Base-by-base conservation (phyloP, 2,113 vertebrate genomes). In the Onychostoma macrolepis region DNA sequence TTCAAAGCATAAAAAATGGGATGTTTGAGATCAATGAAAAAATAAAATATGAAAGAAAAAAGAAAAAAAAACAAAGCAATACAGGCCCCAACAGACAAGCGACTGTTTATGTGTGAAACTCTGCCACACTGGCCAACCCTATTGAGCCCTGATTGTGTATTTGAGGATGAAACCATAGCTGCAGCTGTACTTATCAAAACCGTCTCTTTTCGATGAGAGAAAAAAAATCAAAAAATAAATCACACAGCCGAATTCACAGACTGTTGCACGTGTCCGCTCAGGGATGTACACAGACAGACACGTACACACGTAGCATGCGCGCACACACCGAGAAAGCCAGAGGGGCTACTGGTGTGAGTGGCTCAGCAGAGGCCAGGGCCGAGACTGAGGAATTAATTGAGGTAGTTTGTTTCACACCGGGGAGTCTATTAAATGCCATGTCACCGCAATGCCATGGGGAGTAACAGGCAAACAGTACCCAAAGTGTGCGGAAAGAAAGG, bases 381-480 rank as follows among this genome's bases (percentile, higher is more conserved):
- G 83, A 91, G 93, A 91, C 89, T 53, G 91, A 94, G 91, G 93
- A 94, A 94, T 95, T 95, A 94, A 95, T 94, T 94, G 94, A 94
- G 92, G 94, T 94, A 94, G 93, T 95, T 95, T 95, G 94, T 94
- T 95, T 94, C 94, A 94, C 93, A 92, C 91, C 90, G 84, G 92
- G 93, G 90, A 94, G 93, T 94, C 94, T 93, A 95, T 95, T 95
- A 94, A 94, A 94, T 94, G 93, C 93, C 93, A 94, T 94, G 94
- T 95, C 94, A 94, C 94, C 90, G 90, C 88, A 90, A 91, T 91
- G 92, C 93, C 92, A 93, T 87, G 80, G 93, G 93, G 93, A 94
- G 92, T 89, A 93, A 91, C 91, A 92, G 90, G 92, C 91, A 90
- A 91, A 90, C 89, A 91, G 88, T 90, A 90, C 88, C 90, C 90